These are phyloP conservation scores for Eremophila alpestris DNA, from an alignment of 2,797 vertebrate genomes.

Conservation along the genomic window DNA sequence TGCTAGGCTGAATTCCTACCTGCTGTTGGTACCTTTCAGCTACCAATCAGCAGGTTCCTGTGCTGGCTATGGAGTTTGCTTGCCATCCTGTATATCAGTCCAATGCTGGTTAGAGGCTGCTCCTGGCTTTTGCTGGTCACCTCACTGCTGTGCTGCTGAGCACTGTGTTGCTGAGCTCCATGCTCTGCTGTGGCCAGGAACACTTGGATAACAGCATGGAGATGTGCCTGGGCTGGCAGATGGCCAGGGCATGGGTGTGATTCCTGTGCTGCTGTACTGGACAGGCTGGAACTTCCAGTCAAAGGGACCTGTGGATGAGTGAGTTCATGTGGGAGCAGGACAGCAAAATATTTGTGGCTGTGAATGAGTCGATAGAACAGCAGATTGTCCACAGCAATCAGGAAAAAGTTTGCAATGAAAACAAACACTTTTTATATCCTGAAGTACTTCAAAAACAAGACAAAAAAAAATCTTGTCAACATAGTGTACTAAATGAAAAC, in stretches of 20 bases:
- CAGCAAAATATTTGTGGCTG: fast-evolving
- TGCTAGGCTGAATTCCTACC: neutral
- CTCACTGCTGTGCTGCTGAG: neutral
- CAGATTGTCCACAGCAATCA: no score
- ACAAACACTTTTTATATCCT: neutral
- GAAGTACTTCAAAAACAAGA: neutral
- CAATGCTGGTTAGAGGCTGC: neutral
- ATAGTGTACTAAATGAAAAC: neutral
- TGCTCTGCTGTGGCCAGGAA: neutral
- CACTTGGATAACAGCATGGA: neutral
- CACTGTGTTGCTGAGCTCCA: neutral
- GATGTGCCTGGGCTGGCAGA: neutral
- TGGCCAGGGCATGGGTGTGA: fast-evolving
- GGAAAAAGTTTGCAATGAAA: neutral
- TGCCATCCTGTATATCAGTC: neutral
- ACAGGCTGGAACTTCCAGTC: neutral
- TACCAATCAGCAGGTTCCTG: neutral
- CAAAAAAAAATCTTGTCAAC: neutral
- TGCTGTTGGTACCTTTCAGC: neutral
- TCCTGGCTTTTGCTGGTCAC: fast-evolving
- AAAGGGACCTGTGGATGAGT: neutral
- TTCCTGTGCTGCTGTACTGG: neutral
- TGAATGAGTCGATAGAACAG: neutral
- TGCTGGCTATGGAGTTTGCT: neutral
- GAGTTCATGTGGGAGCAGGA: neutral